Conservation (phyloP, 2,888 invertebrate species). For the Exephanes ischioxanthus region DNA sequence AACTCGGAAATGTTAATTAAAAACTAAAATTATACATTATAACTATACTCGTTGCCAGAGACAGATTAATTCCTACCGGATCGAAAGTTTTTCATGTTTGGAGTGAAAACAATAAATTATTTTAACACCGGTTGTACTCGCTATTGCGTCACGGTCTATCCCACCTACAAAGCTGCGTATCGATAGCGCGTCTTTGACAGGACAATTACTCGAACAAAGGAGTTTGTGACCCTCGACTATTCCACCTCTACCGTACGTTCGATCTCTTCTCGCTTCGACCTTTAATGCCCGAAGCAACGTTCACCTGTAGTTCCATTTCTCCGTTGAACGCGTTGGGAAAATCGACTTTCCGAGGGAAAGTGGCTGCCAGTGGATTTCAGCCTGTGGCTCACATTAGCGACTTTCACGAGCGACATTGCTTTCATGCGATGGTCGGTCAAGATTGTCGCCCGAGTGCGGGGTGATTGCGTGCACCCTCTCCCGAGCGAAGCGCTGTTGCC, state of each 20-base stretch:
- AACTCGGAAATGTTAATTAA: no score
- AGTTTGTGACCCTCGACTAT: not conserved
- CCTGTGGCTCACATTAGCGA: not conserved
- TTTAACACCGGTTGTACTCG: not conserved
- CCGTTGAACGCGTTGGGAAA: not conserved
- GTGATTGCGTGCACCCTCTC: conserved; percentile 55
- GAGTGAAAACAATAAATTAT: not conserved
- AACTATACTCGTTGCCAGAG: not conserved
- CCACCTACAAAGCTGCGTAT: not conserved
- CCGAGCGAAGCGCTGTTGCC: conserved; percentile 53
- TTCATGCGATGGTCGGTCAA: conserved; percentile 48
- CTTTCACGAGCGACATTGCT: conserved; percentile 19
- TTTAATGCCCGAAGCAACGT: not conserved
- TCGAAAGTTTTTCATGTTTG: no score
- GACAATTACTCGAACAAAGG: not conserved
- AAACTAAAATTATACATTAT: not conserved
- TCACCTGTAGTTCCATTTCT: not conserved
- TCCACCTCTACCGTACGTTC: not conserved
- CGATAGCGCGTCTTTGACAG: not conserved
- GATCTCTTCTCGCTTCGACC: not conserved
- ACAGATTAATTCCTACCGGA: not conserved
- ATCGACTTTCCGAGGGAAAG: conserved; percentile 47
- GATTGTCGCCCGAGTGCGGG: conserved; percentile 46
- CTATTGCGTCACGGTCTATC: not conserved
- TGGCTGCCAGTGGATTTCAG: conserved; percentile 2